Base-by-base conservation (phyloP, 2,113 vertebrate genomes). In the Atrichornis clamosus region DNA sequence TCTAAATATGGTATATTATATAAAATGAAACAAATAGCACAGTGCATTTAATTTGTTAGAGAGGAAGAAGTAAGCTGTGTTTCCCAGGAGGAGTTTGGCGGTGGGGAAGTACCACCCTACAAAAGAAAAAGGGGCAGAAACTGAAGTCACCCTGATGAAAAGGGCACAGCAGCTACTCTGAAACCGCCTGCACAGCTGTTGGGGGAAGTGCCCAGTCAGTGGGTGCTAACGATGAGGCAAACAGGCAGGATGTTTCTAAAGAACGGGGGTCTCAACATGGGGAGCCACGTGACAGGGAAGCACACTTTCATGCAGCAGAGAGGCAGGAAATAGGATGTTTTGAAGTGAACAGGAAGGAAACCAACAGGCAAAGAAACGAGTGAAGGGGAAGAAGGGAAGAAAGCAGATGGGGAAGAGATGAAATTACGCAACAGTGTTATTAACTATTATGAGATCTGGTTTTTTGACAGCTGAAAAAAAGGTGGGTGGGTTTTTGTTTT, bases 301-400 rank as follows among this genome's bases (percentile, higher is more conserved):
- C 13, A 20, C 27, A 27, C 2, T 15, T 18, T 39, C 32, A 75
- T 24, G 56, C 20, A 76, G 28, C 52, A 92, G 27, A 84, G 28
- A 30, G 90, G n/a, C 56, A 95, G 88, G 88, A 95, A 92, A 90
- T 30, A 33, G 79, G 88, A 81, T 96, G 76, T 93, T 96, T 91
- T 88, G 87, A 84, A 60, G 75, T 64, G 84, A 93, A 60, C 7
- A 52, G 60, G 68, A 93, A 96, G 90, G 92, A 97, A 95, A 88
- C 65, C 22, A 30, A 90, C 65, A 87, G 37, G 26, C 42, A 94
- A 60, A 88, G 67, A 89, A 94, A 68, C 37, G 78, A 67, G 67
- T 33, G 52, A 87, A 84, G 41, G 4, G 47, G 12, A 81, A 88
- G 72, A 90, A 60, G 77, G 64, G 35, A 73, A 63, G 60, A 95